Evolutionary conservation across 2,113 vertebrate species (phyloP).

Genomic region (Pituophis catenifer): DNA sequence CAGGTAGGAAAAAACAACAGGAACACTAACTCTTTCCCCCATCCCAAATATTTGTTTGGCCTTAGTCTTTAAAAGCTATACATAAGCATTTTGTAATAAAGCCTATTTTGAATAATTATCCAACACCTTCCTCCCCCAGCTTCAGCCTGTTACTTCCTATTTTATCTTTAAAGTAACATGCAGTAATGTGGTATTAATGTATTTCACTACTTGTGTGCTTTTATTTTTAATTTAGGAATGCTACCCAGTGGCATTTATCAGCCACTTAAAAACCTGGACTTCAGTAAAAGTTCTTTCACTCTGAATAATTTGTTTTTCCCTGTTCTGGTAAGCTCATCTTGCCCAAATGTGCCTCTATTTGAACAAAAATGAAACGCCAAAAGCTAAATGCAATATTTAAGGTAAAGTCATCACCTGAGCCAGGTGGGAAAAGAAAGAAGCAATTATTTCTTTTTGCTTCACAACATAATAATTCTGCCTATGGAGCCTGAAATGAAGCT

Average conservation of each 20-base stretch:
- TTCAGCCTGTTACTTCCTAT: background rate
- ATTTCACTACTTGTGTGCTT: background rate
- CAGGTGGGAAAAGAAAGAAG: conserved; percentile 2
- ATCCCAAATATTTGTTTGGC: background rate
- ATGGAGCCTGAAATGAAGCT: background rate
- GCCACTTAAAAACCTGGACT: background rate
- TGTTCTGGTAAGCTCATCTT: background rate
- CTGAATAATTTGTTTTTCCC: background rate
- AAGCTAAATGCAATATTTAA: background rate
- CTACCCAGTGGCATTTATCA: background rate
- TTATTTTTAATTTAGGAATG: background rate
- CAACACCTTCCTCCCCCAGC: background rate
- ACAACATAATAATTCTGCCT: background rate
- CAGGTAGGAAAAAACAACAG: background rate
- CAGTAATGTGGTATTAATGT: background rate
- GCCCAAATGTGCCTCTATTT: background rate
- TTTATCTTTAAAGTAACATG: background rate
- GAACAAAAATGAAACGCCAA: background rate
- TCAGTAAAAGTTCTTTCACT: background rate
- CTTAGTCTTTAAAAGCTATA: background rate
- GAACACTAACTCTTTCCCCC: background rate
- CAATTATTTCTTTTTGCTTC: background rate
- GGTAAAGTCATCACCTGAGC: background rate
- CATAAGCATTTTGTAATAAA: background rate
- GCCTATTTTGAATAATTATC: background rate